These are phyloP conservation scores for Ormyrus nitidulus DNA, from an alignment of 2,888 invertebrate genomes.

Conservation along the genomic window DNA sequence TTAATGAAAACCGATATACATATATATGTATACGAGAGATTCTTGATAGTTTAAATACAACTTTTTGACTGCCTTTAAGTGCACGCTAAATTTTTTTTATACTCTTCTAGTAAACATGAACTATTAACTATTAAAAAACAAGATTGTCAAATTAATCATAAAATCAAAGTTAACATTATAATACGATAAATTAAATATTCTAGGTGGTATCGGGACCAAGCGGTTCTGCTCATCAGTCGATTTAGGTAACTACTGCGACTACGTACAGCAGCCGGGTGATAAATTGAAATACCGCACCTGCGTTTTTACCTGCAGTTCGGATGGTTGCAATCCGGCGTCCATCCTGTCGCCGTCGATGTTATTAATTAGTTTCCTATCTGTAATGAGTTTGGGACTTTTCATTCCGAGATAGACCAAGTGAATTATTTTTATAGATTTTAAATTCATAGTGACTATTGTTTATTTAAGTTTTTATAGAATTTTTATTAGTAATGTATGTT, in stretches of 20 bases:
- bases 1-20: neutral
- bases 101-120: too few species aligned
- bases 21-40: too few species aligned
- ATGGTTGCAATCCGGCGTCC: conserved; percentile 87
- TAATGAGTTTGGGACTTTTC: conserved; percentile 26
- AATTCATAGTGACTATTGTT: conserved; percentile 14
- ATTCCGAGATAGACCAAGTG: conserved; percentile 40
- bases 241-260: conserved; percentile 93
- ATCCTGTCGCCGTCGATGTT: conserved; percentile 24
- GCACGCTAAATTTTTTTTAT: too few species aligned
- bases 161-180: too few species aligned
- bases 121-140: too few species aligned
- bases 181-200: conserved; percentile 13
- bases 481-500: neutral
- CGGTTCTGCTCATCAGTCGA: conserved; percentile 91
- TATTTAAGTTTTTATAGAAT: conserved; percentile 22
- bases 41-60: too few species aligned
- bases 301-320: conserved; percentile 88
- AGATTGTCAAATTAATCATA: too few species aligned
- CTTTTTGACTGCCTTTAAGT: too few species aligned
- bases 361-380: conserved; percentile 19
- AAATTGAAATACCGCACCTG: conserved; percentile 90
- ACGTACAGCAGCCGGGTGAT: conserved; percentile 91
- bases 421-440: conserved; percentile 24
- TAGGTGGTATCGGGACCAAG: conserved; percentile 92